phyloP scores from a whole-genome alignment of 2,797 vertebrate genomes.

The Crossoptilon crossoptilon region DNA sequence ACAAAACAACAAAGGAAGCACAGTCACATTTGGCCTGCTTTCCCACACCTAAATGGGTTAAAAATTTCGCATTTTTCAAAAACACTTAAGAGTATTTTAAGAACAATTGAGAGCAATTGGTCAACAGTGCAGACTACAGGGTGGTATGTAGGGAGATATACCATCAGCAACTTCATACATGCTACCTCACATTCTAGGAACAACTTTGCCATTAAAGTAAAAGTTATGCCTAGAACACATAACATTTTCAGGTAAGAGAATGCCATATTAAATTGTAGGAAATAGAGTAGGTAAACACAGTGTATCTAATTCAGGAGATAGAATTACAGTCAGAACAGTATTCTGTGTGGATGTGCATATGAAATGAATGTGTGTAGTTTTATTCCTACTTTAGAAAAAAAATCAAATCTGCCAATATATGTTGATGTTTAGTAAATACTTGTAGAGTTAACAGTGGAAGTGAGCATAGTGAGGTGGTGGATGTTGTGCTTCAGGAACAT shows the following conservation, averaged over 20 bases:
- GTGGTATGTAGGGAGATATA: accelerated
- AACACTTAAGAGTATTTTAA: neutral
- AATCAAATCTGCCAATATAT: neutral
- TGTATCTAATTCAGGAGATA: neutral
- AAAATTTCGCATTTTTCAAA: neutral
- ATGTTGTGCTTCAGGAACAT: neutral
- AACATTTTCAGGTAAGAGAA: neutral
- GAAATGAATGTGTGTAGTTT: neutral
- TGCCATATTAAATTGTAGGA: neutral
- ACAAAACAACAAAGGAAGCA: neutral
- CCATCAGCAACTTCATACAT: neutral
- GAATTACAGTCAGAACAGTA: neutral
- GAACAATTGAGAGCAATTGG: neutral
- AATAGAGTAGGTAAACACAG: neutral
- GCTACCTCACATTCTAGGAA: neutral
- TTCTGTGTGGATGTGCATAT: accelerated
- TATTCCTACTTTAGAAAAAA: neutral
- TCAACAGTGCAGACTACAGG: neutral
- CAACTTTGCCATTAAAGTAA: neutral
- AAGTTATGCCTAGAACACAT: neutral
- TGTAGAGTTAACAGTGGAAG: neutral
- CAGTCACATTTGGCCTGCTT: neutral
- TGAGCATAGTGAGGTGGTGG: neutral
- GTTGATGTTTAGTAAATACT: neutral
- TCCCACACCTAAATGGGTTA: neutral